Conservation (phyloP, 2,797 vertebrate species). For the Pangasius macronema region DNA sequence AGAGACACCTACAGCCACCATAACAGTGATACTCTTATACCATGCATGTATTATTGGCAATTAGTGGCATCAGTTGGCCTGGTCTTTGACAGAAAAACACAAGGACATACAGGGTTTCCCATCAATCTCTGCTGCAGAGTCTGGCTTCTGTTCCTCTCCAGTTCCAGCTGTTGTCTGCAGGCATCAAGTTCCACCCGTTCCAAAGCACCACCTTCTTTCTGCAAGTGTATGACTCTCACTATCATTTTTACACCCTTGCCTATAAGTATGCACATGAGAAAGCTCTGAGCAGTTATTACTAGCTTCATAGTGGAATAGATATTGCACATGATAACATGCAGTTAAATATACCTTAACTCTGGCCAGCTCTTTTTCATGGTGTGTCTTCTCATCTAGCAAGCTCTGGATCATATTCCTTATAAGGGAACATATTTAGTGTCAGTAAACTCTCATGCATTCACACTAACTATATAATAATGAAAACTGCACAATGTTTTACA, state of each 20-base stretch:
- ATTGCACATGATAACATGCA: not conserved
- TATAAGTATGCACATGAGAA: not conserved
- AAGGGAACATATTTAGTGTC: not conserved
- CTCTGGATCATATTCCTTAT: conserved; percentile 58
- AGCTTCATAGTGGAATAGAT: not conserved
- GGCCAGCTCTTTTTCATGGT: conserved; percentile 45
- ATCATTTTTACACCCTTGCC: not conserved
- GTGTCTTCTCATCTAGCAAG: conserved; percentile 51
- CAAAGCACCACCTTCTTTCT: conserved; percentile 59
- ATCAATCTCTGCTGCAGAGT: conserved; percentile 51
- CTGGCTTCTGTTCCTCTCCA: conserved; percentile 62
- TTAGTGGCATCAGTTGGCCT: not conserved
- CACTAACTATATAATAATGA: not conserved
- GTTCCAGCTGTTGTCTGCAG: conserved; percentile 65
- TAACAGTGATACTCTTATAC: not conserved
- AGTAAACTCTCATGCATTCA: not conserved
- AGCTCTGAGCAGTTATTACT: not conserved
- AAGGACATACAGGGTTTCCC: conserved; percentile 44
- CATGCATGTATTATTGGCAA: not conserved
- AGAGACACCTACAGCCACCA: conserved; percentile 53
- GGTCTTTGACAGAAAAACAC: not conserved
- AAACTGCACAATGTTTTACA: not conserved
- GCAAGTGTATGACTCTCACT: conserved; percentile 2
- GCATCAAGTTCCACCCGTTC: conserved; percentile 61
- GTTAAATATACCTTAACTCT: conserved; percentile 56